A percentile compares a stretch with the other conserved stretches of the same genome.
Conservation (phyloP, 2,888 invertebrate genomes). For the Hanleya hanleyi region DNA sequence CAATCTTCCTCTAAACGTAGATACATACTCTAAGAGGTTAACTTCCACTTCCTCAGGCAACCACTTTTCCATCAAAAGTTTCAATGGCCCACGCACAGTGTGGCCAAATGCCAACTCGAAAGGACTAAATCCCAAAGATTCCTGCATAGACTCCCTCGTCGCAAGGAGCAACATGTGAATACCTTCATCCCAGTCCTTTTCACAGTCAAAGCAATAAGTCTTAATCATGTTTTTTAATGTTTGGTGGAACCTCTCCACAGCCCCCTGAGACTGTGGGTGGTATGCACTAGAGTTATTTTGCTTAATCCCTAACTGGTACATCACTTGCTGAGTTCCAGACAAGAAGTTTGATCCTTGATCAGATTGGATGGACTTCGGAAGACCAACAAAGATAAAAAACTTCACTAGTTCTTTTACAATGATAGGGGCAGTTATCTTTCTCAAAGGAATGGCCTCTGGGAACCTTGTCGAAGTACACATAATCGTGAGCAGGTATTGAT, state of each 20-base stretch:
- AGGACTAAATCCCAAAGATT: neutral
- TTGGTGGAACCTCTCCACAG: conserved; percentile 23
- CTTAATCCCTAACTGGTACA: conserved; percentile 12
- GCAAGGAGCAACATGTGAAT: neutral
- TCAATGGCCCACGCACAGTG: neutral
- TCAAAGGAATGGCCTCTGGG: conserved; percentile 21
- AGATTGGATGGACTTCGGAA: conserved; percentile 12
- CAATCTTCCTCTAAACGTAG: too few relatives aligned
- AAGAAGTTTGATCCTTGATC: conserved; percentile 20
- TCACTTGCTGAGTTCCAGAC: conserved; percentile 14
- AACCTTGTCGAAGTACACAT: conserved; percentile 22
- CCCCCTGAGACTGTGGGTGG: conserved; percentile 23
- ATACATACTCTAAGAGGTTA: neutral
- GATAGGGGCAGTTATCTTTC: conserved; percentile 4
- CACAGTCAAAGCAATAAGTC: neutral
- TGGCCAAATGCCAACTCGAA: neutral
- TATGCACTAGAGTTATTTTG: conserved; percentile 18
- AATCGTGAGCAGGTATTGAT: conserved; percentile 19
- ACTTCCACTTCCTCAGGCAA: neutral
- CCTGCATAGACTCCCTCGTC: conserved; percentile 20
- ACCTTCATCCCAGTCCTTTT: neutral
- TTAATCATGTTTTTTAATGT: conserved; percentile 14
- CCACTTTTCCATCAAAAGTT: neutral
- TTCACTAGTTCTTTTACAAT: conserved; percentile 7
- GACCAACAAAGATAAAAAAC: conserved; percentile 11